Base-by-base conservation (phyloP, 2,888 invertebrate genomes). In the Scaptomyza reducta region DNA sequence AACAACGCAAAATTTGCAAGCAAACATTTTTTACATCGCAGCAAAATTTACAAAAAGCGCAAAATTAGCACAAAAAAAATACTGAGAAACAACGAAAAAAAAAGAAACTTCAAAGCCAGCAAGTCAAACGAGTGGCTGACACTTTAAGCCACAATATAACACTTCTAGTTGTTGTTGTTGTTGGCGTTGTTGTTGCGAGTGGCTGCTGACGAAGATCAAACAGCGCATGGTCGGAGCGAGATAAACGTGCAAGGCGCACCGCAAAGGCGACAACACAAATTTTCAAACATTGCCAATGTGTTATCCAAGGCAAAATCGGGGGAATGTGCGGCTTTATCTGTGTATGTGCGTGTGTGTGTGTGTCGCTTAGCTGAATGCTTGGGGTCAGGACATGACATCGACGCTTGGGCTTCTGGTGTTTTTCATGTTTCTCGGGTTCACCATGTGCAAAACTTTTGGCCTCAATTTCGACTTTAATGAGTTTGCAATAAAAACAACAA, bases 191-290 rank as follows among this genome's bases (percentile, higher is more conserved):
- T 50, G 38, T 54, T 69, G 61, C 65, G 13, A 47, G 33, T 65
- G 64, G 54, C 51, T 81, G 85, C 82, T 77, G 79, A 85, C 85
- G 70, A 81, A 81, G 85, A 82, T 85, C 85, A 82, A 85, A 82
- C 82, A 82, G 60, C 77, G 72, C 71, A 54, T 81, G 82, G 61
- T 55, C 65, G 56, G 69, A 69, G 56, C 68, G 65, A 82, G 85
- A 82, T 82, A 82, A 81, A 79, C 85, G 82, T 82, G 77, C 79
- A 79, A 77, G 74, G 66, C 65, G 55, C 77, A 79, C 85, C 85
- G 70, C 79, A 81, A 77, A 79, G 77, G 76, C 79, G 74, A 77
- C 79, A 81, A 78, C 81, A 71, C 55, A 79, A 70, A 77, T 79
- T 68, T 40, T 62, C 68, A 57, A 70, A 59, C 70, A 76, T 53